Conservation (phyloP, 2,113 vertebrate species). For the Rana temporaria region DNA sequence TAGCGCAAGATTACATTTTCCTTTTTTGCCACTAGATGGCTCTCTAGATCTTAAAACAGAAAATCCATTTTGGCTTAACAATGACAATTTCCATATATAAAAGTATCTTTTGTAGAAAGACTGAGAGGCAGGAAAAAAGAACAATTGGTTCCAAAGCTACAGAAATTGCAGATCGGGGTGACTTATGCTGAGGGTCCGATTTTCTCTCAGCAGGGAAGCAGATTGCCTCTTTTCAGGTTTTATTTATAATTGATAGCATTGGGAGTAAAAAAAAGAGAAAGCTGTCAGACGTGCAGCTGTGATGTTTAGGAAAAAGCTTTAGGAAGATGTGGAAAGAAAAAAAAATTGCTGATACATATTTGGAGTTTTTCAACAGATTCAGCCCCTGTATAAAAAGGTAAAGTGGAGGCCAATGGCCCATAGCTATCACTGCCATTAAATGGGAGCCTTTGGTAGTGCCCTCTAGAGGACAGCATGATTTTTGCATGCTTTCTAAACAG, state of each 20-base stretch:
- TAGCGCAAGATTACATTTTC: too few species aligned
- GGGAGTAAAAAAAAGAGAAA: background rate
- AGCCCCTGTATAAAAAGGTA: background rate
- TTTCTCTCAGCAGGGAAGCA: background rate
- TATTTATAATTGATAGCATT: conserved; percentile 15
- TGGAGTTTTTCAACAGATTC: background rate
- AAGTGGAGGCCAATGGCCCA: background rate
- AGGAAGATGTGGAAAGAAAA: background rate
- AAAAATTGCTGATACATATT: background rate
- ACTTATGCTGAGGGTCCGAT: background rate
- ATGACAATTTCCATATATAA: too few species aligned
- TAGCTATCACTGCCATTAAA: background rate
- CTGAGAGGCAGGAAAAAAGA: background rate
- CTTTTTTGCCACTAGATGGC: conserved; percentile 17
- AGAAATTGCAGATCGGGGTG: background rate
- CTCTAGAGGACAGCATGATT: too few species aligned
- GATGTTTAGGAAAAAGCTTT: background rate
- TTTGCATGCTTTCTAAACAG: too few species aligned
- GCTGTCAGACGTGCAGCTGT: background rate
- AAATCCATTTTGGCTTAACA: too few species aligned
- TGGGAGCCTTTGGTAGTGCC: background rate
- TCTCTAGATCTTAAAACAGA: background rate
- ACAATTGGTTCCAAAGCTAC: background rate
- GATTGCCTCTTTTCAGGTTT: background rate
- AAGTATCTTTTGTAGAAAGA: background rate